A percentile compares a stretch with the other conserved stretches of the same genome.
Conservation (phyloP, 2,888 invertebrate genomes). For the Horisme vitalbata region DNA sequence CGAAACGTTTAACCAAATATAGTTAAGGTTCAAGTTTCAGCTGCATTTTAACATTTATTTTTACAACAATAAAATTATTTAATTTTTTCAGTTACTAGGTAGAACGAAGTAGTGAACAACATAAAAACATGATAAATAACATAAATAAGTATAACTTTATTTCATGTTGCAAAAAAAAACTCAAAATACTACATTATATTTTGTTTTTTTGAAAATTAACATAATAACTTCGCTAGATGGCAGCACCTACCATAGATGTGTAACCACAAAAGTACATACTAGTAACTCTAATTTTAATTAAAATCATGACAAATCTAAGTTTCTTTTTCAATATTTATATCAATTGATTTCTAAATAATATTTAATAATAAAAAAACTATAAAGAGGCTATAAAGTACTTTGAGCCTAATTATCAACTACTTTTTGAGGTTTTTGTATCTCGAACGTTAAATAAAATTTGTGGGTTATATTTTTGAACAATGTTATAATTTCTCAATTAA, state of each 20-base stretch:
- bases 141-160: too few relatives aligned
- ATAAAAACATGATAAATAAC: too few relatives aligned
- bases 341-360: too few relatives aligned
- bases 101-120: too few relatives aligned
- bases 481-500: not conserved
- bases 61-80: not conserved
- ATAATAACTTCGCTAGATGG: constrained; percentile 11
- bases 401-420: constrained; percentile 4
- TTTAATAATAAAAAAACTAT: not conserved
- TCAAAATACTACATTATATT: too few relatives aligned
- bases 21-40: constrained; percentile 19
- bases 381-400: not conserved
- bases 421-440: not conserved
- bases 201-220: not conserved
- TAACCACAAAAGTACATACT: not conserved
- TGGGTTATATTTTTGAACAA: constrained; percentile 4
- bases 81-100: too few relatives aligned
- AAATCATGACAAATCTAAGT: not conserved
- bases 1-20: constrained; percentile 52
- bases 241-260: not conserved
- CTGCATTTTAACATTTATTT: constrained; percentile 1
- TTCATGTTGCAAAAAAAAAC: too few relatives aligned
- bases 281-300: not conserved
- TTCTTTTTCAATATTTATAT: not conserved
- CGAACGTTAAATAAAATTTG: constrained; percentile 2